Evolutionary conservation across 2,888 invertebrate species (phyloP), one percentile per base, ranked within the genome.

Genomic region (Galerucella calmariensis): DNA sequence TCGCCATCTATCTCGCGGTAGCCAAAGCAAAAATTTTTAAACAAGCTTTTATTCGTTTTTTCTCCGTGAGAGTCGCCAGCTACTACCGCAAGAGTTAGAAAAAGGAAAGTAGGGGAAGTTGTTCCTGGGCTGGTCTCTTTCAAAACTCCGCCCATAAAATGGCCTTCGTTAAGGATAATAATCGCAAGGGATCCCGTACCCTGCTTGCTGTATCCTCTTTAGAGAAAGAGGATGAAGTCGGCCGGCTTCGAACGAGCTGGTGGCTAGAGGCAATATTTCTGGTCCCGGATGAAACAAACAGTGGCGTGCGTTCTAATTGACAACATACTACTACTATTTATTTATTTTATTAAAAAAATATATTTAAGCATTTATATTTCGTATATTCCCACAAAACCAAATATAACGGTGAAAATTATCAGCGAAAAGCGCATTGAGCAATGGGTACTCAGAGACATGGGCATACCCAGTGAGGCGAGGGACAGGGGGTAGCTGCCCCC

Each of bases 131-230:
- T 77, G 83, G 81, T 80, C 81, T 80, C 81, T 74, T 70, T 70
- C 71, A 67, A 75, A 83, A 84, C 87, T 84, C 87, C 88, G 86
- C 88, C 88, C 83, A 83, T 85, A 87, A 87, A 86, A 87, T 88
- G 88, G 87, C 87, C 84, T 87, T 87, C 86, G 85, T 86, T 83
- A 84, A 84, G 83, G 84, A 85, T 84, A 81, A 83, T 85, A 84
- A 85, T 86, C 86, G 82, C 85, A 84, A 85, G 86, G 86, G 87
- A 85, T 83, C 83, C 82, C 80, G 77, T 81, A 79, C 77, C 75
- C 69, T 69, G 75, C 59, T 70, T 20, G 67, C 62, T 65, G 71
- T 59, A 56, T 58, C 65, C 73, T 73, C 72, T 75, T 75, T 76
- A 80, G 81, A 82, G 81, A 81, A 82, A 80, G 82, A 82, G 81